Evolutionary conservation across 2,888 invertebrate species (phyloP).

Genomic region (Caenorhabditis macrosperma): DNA sequence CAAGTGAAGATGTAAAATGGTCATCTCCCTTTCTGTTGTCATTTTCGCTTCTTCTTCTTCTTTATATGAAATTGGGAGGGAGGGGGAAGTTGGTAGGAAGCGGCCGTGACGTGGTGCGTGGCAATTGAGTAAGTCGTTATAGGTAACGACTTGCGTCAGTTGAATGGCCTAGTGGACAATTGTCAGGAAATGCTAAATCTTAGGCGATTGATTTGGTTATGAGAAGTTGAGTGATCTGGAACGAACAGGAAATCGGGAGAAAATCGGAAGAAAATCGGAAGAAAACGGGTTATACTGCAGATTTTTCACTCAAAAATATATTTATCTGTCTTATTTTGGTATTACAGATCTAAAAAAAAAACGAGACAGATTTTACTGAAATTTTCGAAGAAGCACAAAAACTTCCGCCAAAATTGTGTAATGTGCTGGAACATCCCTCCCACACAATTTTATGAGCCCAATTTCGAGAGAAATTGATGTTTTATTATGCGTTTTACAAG

Average conservation of each 20-base stretch:
- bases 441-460: too few relatives aligned
- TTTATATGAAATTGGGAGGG: neutral
- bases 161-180: conserved; percentile 3
- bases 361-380: too few relatives aligned
- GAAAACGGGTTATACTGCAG: too few relatives aligned
- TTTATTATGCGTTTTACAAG: too few relatives aligned
- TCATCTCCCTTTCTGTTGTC: conserved; percentile 6
- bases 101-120: neutral
- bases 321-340: too few relatives aligned
- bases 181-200: conserved; percentile 21
- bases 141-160: conserved; percentile 29
- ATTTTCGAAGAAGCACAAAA: too few relatives aligned
- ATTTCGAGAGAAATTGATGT: too few relatives aligned
- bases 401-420: too few relatives aligned
- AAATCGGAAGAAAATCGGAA: neutral
- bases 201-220: too few relatives aligned
- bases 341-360: too few relatives aligned
- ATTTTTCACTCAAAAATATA: too few relatives aligned
- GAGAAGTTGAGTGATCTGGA: neutral
- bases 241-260: neutral
- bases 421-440: too few relatives aligned
- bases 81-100: neutral
- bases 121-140: conserved; percentile 35
- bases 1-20: conserved; percentile 29
- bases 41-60: neutral